Evolutionary conservation across 2,113 vertebrate genomes (phyloP), one percentile per base, ranked within the genome.

Genomic region (Campylomormyrus tamandua): DNA sequence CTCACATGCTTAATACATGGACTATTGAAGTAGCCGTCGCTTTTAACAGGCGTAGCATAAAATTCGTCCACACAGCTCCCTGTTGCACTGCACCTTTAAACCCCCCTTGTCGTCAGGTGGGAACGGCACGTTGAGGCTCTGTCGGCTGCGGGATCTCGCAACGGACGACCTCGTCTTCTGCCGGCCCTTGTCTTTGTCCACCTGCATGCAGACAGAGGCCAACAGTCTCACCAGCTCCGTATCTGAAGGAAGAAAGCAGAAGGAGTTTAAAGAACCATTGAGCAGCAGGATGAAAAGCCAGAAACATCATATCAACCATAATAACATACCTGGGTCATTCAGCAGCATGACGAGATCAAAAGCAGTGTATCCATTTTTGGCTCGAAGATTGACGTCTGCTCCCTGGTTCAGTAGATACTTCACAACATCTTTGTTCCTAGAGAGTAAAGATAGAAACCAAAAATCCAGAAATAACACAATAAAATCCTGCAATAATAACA

Each of bases 301-400:
- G 27, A 39, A 90, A 35, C 35, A 10, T 53, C 84, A 19, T 45
- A n/a, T 4, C 24, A 15, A 27, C 48, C 24, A 17, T 17, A 39
- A 45, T 10, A 39, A 62, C 92, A 83, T 95, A 99, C 98, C 98
- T 91, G 98, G 98, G 90, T 99, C 98, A 17, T 97, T 99, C 89
- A 99, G 96, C 88, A 99, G 95, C 98, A 99, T 99, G 77, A 99
- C 98, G 39, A 99, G 93, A 94, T 99, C 98, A 94, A 99, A 99
- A 88, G 98, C 98, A 0, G 98, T 99, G 93, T 98, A 99, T 91
- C 98, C 98, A 9, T 99, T 99, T 95, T 97, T 99, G 17, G 98
- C 97, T 89, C 97, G 96, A 39, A 98, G 96, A 93, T 98, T 97
- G 80, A 99, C 98, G 0, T 99, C 97, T 24, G 98, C 98, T 46